These are phyloP conservation scores for Ploceus nigricollis DNA, from an alignment of 2,113 vertebrate genomes.

Conservation along the genomic window DNA sequence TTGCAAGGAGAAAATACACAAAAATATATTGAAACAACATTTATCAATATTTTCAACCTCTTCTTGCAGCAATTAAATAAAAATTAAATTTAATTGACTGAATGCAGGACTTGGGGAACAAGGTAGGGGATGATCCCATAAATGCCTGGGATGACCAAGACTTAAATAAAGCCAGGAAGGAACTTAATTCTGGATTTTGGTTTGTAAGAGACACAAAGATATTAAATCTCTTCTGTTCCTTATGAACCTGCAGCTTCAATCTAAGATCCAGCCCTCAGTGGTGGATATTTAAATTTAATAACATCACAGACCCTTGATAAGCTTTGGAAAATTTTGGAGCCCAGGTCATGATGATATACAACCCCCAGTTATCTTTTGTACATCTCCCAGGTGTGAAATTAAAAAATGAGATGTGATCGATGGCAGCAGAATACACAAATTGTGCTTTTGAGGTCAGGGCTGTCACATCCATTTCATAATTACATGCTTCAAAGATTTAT, in stretches of 20 bases:
- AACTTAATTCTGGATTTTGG: not conserved
- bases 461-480: conserved; percentile 84
- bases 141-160: not conserved
- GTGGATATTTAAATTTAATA: conserved; percentile 45
- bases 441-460: conserved; percentile 70
- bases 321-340: conserved; percentile 45
- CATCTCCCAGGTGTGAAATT: conserved; percentile 75
- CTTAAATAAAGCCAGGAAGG: not conserved
- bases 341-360: conserved; percentile 75
- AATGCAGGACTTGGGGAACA: not conserved
- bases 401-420: conserved; percentile 75
- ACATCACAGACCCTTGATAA: conserved; percentile 21
- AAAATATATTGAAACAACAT: not conserved
- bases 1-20: not conserved
- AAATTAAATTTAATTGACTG: not conserved
- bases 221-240: not conserved
- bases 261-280: not conserved
- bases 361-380: conserved; percentile 72
- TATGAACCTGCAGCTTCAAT: not conserved
- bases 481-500: conserved; percentile 75
- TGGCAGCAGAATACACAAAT: conserved; percentile 56
- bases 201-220: not conserved
- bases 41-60: not conserved
- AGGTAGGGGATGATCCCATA: not conserved
- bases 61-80: not conserved